Conservation (phyloP, 2,113 vertebrate species). For the Brachyhypopomus gauderio region DNA sequence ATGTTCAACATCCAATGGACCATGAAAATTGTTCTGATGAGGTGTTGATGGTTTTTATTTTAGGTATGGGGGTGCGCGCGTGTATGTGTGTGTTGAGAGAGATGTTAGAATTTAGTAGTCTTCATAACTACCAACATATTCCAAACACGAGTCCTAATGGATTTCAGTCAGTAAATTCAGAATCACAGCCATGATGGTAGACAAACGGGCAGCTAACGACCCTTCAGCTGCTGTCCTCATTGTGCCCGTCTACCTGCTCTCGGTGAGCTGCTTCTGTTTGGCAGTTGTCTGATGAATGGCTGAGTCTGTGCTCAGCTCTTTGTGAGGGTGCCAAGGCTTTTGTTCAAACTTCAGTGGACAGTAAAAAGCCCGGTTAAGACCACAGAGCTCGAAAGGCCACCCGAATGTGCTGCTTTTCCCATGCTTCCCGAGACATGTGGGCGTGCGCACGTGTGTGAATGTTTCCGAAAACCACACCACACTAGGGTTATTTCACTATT, state of each 20-base stretch:
- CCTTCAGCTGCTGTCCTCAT: neutral
- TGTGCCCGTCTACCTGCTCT: slow-evolving; percentile 28
- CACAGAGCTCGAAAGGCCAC: slow-evolving; percentile 45
- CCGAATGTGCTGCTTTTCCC: slow-evolving; percentile 50
- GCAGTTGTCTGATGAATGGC: slow-evolving; percentile 28
- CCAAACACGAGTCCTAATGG: neutral
- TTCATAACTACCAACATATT: too few species aligned
- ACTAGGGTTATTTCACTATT: too few species aligned
- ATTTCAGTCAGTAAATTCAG: neutral
- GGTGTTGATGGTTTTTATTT: too few species aligned
- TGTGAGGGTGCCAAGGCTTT: slow-evolving; percentile 41
- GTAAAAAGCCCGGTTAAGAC: slow-evolving; percentile 22
- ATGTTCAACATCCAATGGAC: neutral
- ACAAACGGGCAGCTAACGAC: neutral
- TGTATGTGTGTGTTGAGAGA: neutral
- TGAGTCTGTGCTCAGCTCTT: slow-evolving; percentile 39
- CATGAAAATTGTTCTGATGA: neutral
- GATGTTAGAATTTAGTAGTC: neutral
- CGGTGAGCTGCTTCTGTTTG: slow-evolving; percentile 37
- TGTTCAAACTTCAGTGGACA: slow-evolving; percentile 41
- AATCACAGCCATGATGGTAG: neutral
- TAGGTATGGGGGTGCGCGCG: too few species aligned
- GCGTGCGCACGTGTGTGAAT: slow-evolving; percentile 61
- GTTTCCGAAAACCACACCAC: neutral
- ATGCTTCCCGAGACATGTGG: slow-evolving; percentile 58